Evolutionary conservation across 2,113 vertebrate species (phyloP).

Genomic region (Python bivittatus): DNA sequence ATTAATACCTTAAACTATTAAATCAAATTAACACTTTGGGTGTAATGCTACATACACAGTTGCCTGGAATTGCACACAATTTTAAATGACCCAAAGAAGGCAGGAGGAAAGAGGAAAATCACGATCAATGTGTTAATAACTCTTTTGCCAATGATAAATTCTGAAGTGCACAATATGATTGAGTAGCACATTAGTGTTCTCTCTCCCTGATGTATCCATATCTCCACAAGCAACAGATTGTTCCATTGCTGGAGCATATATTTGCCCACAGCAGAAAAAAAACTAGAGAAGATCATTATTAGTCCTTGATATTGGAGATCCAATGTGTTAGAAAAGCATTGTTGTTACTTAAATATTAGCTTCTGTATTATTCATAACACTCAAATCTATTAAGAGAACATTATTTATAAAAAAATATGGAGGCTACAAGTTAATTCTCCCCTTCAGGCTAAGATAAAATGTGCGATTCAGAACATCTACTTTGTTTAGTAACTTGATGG

Average conservation of each 20-base stretch:
- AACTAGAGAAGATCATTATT: slow-evolving; percentile 62
- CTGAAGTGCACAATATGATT: slow-evolving; percentile 46
- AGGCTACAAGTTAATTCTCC: slow-evolving; percentile 49
- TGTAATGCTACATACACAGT: not conserved
- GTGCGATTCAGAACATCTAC: slow-evolving; percentile 27
- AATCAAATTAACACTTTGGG: not conserved
- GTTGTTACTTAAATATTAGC: slow-evolving; percentile 59
- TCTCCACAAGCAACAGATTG: slow-evolving; percentile 52
- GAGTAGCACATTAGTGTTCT: slow-evolving; percentile 53
- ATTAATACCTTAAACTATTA: not conserved
- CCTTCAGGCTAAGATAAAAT: slow-evolving; percentile 40
- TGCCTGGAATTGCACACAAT: not conserved
- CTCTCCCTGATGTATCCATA: not conserved
- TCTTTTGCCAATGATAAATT: slow-evolving; percentile 28
- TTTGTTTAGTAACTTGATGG: slow-evolving; percentile 46
- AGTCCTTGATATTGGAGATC: slow-evolving; percentile 40
- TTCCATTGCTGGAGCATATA: slow-evolving; percentile 51
- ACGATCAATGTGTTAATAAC: slow-evolving; percentile 50
- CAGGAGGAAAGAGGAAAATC: slow-evolving; percentile 27
- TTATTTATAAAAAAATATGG: slow-evolving; percentile 59
- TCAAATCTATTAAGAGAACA: slow-evolving; percentile 67
- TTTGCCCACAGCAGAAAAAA: slow-evolving; percentile 48
- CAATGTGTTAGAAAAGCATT: slow-evolving; percentile 59
- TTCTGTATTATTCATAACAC: slow-evolving; percentile 71
- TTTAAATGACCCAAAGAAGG: slow-evolving; percentile 48